Percentiles rank a stretch among this genome's conserved stretches.
phyloP scores from a whole-genome alignment of 2,113 vertebrate genomes.

The Gracilinanus agilis region DNA sequence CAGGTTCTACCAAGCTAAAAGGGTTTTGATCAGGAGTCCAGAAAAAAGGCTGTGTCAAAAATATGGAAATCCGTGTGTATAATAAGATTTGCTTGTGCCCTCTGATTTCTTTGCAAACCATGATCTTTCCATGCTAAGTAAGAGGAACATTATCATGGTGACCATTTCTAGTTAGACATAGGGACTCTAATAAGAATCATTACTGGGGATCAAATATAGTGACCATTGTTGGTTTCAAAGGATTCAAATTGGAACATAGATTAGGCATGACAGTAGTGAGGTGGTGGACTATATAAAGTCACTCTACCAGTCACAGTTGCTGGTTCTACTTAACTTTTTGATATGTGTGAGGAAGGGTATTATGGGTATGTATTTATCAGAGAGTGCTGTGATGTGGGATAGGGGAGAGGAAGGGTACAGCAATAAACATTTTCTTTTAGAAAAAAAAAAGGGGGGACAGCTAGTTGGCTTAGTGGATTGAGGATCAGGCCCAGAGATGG shows the following conservation, averaged over 20 bases:
- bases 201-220: background rate
- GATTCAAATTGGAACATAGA: background rate
- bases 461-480: too few species aligned
- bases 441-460: background rate
- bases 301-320: background rate
- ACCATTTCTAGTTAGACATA: background rate
- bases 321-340: background rate
- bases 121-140: background rate
- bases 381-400: background rate
- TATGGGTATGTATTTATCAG: background rate
- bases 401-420: background rate
- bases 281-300: background rate
- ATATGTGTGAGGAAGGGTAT: background rate
- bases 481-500: too few species aligned
- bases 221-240: background rate
- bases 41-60: background rate
- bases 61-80: background rate
- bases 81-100: background rate
- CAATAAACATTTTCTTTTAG: background rate
- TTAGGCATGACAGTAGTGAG: background rate
- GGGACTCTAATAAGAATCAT: background rate
- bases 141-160: background rate
- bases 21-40: background rate
- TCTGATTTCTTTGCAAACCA: background rate
- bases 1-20: background rate